These are phyloP conservation scores for Clamator glandarius DNA, from an alignment of 2,797 vertebrate species.

Conservation along the genomic window DNA sequence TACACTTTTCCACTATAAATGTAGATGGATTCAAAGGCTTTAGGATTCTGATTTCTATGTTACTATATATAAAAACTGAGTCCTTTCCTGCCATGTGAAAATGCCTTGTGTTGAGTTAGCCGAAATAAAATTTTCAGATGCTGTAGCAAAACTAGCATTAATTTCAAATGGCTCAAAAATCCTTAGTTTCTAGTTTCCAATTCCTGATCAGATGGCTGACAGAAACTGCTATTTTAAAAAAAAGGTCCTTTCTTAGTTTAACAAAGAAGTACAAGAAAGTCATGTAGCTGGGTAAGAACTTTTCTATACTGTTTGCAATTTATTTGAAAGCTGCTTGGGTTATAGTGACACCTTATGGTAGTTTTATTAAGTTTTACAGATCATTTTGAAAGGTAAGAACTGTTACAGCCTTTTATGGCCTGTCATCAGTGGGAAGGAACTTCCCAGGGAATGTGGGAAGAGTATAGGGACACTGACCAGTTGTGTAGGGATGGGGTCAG, in stretches of 20 bases:
- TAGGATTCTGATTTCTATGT: not conserved
- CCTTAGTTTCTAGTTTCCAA: not conserved
- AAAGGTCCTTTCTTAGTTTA: not conserved
- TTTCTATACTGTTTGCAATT: not conserved
- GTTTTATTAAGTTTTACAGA: not conserved
- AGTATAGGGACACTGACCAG: too few species aligned
- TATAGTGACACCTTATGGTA: constrained; percentile 77
- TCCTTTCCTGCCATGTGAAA: rapidly evolving
- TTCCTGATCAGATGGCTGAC: not conserved
- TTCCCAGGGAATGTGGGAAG: too few species aligned
- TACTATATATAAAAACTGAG: not conserved
- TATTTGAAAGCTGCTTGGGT: not conserved
- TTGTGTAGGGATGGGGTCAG: too few species aligned
- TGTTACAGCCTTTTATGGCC: not conserved
- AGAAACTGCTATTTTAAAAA: not conserved
- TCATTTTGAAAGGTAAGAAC: not conserved
- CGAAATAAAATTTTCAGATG: not conserved
- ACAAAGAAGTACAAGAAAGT: not conserved
- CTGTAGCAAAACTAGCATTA: not conserved
- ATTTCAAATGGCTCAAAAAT: not conserved
- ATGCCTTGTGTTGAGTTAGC: not conserved
- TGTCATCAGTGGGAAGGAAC: not conserved
- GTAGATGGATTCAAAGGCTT: not conserved
- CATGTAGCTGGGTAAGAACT: not conserved
- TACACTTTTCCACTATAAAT: not conserved